Evolutionary conservation across 2,113 vertebrate genomes (phyloP).

Genomic region (Rhabdornis inornatus): DNA sequence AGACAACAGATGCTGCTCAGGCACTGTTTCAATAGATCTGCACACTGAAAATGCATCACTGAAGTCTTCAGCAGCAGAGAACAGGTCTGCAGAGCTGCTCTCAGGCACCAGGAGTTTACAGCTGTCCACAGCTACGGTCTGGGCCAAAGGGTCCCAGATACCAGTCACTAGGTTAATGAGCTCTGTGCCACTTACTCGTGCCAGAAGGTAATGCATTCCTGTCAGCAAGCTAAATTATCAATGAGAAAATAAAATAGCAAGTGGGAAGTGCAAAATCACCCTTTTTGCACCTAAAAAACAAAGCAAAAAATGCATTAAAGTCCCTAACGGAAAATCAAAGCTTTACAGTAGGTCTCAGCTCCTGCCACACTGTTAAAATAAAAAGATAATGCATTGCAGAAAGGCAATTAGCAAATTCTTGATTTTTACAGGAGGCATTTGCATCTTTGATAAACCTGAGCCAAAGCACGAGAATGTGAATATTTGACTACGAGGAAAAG

Average conservation of each 20-base stretch:
- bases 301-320: background rate
- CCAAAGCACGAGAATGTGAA: rapidly evolving
- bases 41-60: background rate
- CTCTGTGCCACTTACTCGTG: background rate
- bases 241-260: background rate
- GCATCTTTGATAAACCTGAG: background rate
- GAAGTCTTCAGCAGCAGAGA: background rate
- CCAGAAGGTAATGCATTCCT: background rate
- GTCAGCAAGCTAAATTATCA: background rate
- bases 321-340: background rate
- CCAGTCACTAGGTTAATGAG: background rate
- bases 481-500: background rate
- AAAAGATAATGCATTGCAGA: background rate
- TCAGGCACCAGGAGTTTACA: background rate
- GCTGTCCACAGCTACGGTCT: background rate
- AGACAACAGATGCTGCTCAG: background rate
- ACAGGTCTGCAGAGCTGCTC: background rate
- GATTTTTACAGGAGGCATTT: background rate
- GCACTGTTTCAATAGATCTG: background rate
- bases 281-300: background rate
- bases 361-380: background rate
- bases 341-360: background rate
- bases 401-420: background rate
- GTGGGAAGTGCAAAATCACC: background rate
- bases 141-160: background rate